These are phyloP conservation scores for Lipophrys pholis DNA, from an alignment of 2,113 vertebrate genomes.

Conservation along the genomic window DNA sequence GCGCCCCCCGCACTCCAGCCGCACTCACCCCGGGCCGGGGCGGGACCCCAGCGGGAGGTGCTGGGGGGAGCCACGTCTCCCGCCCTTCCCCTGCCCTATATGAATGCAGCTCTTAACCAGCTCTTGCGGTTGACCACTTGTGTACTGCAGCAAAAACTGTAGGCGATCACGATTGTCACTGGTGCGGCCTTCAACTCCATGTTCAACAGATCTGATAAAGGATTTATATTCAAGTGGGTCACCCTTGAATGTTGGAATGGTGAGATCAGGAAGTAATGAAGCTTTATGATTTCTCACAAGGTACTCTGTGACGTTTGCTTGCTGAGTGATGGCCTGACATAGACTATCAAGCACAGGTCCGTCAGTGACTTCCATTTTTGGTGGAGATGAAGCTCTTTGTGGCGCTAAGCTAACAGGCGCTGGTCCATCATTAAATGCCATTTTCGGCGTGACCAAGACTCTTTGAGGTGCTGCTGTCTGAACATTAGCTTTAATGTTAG, in stretches of 20 bases:
- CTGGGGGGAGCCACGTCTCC: too few species aligned
- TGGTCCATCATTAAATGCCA: too few species aligned
- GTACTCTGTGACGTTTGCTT: slow-evolving; percentile 48
- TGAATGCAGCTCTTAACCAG: slow-evolving; percentile 52
- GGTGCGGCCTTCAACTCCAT: slow-evolving; percentile 41
- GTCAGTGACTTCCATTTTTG: background rate
- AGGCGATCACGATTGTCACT: slow-evolving; percentile 5
- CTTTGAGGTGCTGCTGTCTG: too few species aligned
- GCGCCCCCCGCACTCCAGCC: too few species aligned
- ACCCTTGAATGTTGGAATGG: background rate
- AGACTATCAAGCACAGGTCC: slow-evolving; percentile 42
- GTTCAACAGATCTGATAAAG: background rate
- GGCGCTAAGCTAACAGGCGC: too few species aligned
- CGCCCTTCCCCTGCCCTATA: too few species aligned
- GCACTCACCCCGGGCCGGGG: too few species aligned
- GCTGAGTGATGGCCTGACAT: slow-evolving; percentile 45
- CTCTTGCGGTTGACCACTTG: slow-evolving; percentile 41
- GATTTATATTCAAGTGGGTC: slow-evolving; percentile 38
- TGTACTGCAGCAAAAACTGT: slow-evolving; percentile 28
- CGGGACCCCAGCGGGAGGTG: too few species aligned
- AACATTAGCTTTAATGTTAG: too few species aligned
- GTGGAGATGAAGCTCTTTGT: too few species aligned
- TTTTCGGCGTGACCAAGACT: too few species aligned
- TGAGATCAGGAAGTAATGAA: slow-evolving; percentile 36
- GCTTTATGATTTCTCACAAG: slow-evolving; percentile 50